phyloP scores from a whole-genome alignment of 2,888 invertebrate species.

The Bruchidius siliquastri region DNA sequence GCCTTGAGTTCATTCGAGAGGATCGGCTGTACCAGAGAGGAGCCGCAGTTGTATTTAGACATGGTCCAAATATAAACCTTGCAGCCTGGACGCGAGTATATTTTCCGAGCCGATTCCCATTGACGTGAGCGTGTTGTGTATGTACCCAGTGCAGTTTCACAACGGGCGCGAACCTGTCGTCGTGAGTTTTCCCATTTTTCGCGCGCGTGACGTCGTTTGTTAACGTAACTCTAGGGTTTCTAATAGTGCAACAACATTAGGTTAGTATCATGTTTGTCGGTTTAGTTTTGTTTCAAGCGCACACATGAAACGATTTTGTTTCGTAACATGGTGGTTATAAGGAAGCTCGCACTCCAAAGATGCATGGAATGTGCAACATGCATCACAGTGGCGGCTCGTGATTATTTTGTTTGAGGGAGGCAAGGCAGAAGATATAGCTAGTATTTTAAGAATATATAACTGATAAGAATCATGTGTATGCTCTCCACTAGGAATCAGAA shows the following conservation, averaged over 20 bases:
- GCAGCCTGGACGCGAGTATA: background rate
- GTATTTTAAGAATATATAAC: no score
- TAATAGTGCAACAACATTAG: background rate
- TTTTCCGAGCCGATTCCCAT: background rate
- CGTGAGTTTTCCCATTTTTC: background rate
- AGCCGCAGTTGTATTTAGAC: conserved; percentile 36
- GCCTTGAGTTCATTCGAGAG: background rate
- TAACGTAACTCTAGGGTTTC: background rate
- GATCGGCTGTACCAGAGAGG: conserved; percentile 6
- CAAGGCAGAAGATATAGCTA: no score
- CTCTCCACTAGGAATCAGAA: no score
- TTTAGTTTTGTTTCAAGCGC: background rate
- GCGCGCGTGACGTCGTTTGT: background rate
- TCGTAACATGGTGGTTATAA: no score
- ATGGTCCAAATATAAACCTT: conserved; percentile 36
- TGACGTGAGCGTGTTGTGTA: background rate
- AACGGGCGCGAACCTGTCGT: background rate
- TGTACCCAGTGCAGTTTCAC: background rate
- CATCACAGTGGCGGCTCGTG: no score
- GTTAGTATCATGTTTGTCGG: background rate
- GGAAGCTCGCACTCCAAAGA: no score
- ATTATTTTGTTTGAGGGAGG: no score
- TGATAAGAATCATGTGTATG: no score
- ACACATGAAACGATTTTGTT: no score
- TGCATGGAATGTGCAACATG: no score